Percentiles rank a stretch among this genome's conserved stretches.
These are phyloP conservation scores for Ceriagrion tenellum DNA, from an alignment of 2,888 invertebrate species.

Conservation along the genomic window DNA sequence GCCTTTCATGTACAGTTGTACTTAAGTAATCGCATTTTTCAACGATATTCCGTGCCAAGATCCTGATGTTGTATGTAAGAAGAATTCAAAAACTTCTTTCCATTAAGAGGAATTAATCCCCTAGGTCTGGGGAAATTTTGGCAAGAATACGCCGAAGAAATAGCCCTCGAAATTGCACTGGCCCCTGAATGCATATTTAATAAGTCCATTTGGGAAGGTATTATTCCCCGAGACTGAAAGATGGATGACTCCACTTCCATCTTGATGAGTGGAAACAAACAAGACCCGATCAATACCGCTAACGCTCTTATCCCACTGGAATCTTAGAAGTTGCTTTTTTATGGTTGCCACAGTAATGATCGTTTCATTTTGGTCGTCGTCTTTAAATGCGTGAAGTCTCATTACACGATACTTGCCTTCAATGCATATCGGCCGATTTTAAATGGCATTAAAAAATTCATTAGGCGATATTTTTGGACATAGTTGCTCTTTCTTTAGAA, in stretches of 20 bases:
- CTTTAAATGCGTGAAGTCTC: too few species aligned
- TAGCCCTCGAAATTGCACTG: not conserved
- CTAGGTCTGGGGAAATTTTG: not conserved
- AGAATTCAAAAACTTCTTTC: not conserved
- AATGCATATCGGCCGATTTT: too few species aligned
- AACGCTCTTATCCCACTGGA: not conserved
- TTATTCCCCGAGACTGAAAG: constrained; percentile 1
- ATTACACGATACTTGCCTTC: too few species aligned
- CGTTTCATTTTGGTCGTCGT: not conserved
- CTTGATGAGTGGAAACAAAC: not conserved
- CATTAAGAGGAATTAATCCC: not conserved
- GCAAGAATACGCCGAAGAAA: not conserved
- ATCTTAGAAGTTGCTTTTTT: not conserved
- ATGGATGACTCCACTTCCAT: not conserved
- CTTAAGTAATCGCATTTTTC: not conserved
- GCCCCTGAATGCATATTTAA: not conserved
- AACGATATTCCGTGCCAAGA: not conserved
- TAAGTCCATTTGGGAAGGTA: constrained; percentile 5
- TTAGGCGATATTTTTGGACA: too few species aligned
- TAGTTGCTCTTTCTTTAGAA: too few species aligned
- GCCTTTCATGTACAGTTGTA: not conserved
- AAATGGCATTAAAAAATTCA: too few species aligned
- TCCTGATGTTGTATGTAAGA: not conserved
- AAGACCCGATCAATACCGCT: not conserved
- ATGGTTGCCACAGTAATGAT: not conserved